phyloP scores from a whole-genome alignment of 2,113 vertebrate genomes.

The Boleophthalmus pectinirostris region DNA sequence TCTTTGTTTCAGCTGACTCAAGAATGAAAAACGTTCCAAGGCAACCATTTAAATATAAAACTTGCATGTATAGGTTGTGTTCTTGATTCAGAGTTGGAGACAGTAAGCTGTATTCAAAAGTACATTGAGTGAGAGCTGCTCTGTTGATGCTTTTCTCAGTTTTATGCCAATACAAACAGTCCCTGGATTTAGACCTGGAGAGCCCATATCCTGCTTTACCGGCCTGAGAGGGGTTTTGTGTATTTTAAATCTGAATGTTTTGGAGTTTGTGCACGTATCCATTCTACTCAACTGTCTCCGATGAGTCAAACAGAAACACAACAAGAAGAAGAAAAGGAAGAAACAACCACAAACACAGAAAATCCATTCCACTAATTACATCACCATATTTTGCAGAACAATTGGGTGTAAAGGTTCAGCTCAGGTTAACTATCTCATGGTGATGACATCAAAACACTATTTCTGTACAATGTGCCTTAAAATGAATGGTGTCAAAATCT shows the following conservation, averaged over 20 bases:
- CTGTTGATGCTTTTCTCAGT: conserved; percentile 45
- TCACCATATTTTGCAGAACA: conserved; percentile 4
- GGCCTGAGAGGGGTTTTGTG: conserved; percentile 3
- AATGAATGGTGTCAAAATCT: not conserved
- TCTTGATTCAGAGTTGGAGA: conserved; percentile 19
- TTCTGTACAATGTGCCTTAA: not conserved
- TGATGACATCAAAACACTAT: conserved; percentile 15
- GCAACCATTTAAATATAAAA: not conserved
- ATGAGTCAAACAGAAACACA: not conserved
- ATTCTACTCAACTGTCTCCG: conserved; percentile 4
- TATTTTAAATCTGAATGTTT: conserved; percentile 17
- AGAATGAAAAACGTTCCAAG: not conserved
- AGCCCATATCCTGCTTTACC: conserved; percentile 60
- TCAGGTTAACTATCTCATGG: not conserved
- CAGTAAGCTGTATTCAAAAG: conserved; percentile 32
- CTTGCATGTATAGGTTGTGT: not conserved
- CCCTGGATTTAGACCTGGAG: conserved; percentile 50
- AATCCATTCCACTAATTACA: conserved; percentile 7
- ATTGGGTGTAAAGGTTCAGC: conserved; percentile 15
- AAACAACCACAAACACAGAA: conserved; percentile 13
- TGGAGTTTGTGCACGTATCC: not conserved
- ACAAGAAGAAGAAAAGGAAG: not conserved
- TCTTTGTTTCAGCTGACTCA: not conserved
- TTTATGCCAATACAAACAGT: conserved; percentile 62
- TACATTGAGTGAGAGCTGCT: conserved; percentile 29